phyloP scores from a whole-genome alignment of 2,888 invertebrate species.

The Caenorhabditis sulstoni region DNA sequence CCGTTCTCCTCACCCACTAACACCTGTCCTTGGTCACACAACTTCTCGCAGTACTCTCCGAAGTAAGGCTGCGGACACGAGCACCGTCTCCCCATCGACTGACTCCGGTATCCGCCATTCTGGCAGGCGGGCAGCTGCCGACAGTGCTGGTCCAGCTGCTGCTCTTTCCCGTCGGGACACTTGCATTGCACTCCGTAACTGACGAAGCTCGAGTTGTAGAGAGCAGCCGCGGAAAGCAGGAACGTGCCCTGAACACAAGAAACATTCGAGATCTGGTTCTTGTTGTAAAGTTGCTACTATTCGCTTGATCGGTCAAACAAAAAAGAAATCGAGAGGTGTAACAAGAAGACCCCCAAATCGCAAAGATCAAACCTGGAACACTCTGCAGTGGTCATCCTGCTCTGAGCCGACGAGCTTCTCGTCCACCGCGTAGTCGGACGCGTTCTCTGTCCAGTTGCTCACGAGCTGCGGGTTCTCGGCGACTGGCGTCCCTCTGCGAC shows the following conservation, averaged over 20 bases:
- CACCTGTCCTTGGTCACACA: constrained; percentile 79
- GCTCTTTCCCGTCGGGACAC: constrained; percentile 59
- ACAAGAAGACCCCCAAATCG: constrained; percentile 9
- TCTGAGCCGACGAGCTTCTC: constrained; percentile 64
- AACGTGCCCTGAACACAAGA: constrained; percentile 73
- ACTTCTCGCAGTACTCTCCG: constrained; percentile 78
- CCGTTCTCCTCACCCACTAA: constrained; percentile 58
- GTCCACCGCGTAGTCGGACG: constrained; percentile 74
- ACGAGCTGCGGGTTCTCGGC: constrained; percentile 71
- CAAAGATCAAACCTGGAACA: constrained; percentile 61
- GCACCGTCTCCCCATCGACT: constrained; percentile 63
- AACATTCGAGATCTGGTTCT: not conserved
- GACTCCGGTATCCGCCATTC: constrained; percentile 75
- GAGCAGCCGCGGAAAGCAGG: constrained; percentile 69
- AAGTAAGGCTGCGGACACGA: constrained; percentile 78
- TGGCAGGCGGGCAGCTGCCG: constrained; percentile 74
- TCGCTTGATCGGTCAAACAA: constrained; percentile 20
- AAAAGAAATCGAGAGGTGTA: constrained; percentile 13
- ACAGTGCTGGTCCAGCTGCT: constrained; percentile 72
- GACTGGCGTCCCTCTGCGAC: constrained; percentile 69
- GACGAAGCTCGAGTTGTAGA: constrained; percentile 69
- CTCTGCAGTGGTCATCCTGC: constrained; percentile 67
- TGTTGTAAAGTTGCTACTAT: constrained; percentile 1
- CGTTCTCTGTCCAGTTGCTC: constrained; percentile 73
- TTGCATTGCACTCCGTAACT: constrained; percentile 73